phyloP scores from a whole-genome alignment of 2,113 vertebrate genomes.

The Nansenia antarctica region DNA sequence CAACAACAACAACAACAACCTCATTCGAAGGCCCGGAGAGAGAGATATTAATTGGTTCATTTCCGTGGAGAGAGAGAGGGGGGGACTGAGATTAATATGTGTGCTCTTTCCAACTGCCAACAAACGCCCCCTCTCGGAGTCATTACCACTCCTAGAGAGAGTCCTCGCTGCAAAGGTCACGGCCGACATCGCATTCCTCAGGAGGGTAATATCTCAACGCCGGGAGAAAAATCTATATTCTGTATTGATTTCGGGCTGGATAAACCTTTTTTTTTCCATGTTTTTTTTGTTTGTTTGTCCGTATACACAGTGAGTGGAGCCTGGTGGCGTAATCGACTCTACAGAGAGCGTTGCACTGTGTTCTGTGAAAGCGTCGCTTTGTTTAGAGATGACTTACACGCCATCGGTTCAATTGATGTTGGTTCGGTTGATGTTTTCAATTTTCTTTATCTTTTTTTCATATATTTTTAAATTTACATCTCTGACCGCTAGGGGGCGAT shows the following conservation, averaged over 20 bases:
- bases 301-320: conserved; percentile 6
- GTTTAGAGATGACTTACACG: too few species aligned
- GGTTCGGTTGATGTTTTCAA: background rate
- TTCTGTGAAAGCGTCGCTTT: background rate
- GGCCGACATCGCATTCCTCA: conserved; percentile 58
- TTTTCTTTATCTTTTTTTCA: too few species aligned
- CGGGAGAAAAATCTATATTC: conserved; percentile 44
- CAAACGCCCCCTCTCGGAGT: conserved; percentile 28
- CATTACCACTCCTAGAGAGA: conserved; percentile 54
- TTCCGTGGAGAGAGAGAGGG: conserved; percentile 24
- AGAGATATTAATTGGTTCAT: conserved; percentile 60
- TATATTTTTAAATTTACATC: too few species aligned
- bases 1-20: conserved; percentile 39
- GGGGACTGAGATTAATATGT: conserved; percentile 55
- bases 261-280: conserved; percentile 10
- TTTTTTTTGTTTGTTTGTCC: too few species aligned
- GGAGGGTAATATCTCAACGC: conserved; percentile 43
- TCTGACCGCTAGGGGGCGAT: conserved; percentile 41
- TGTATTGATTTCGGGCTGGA: conserved; percentile 41
- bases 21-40: too few species aligned
- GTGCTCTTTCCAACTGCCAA: conserved; percentile 61
- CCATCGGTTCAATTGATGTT: too few species aligned
- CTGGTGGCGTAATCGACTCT: conserved; percentile 33
- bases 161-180: conserved; percentile 59
- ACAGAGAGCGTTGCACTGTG: background rate